phyloP scores from a whole-genome alignment of 2,113 vertebrate genomes.

The Thermophis baileyi region DNA sequence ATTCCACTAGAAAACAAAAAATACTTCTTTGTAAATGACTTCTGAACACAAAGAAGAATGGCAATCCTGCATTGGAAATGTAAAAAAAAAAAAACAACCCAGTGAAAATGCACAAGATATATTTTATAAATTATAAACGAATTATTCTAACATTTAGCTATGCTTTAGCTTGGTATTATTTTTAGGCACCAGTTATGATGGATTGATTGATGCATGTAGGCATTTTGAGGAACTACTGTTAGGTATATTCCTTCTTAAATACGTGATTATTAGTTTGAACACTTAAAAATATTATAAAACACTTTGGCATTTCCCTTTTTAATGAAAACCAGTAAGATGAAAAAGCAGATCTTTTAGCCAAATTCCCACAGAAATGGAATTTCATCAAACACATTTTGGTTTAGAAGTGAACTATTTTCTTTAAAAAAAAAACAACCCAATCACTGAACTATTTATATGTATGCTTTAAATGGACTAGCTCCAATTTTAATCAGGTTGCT shows the following conservation, averaged over 20 bases:
- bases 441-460: neutral
- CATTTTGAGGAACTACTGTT: neutral
- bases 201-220: neutral
- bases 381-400: neutral
- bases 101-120: neutral
- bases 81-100: neutral
- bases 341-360: neutral
- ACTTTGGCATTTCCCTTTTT: neutral
- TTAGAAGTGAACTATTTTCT: neutral
- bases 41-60: neutral
- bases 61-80: neutral
- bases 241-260: neutral
- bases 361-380: neutral
- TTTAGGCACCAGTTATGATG: neutral
- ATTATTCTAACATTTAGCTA: neutral
- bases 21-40: neutral
- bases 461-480: neutral
- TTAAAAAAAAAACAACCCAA: neutral
- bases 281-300: neutral
- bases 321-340: neutral
- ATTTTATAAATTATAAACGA: neutral
- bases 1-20: slow-evolving; percentile 86
- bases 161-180: neutral
- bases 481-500: neutral
- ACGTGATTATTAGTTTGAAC: neutral